These are phyloP conservation scores for Pithecia hirsuta DNA, from an alignment of 2,797 vertebrate genomes.

Conservation along the genomic window DNA sequence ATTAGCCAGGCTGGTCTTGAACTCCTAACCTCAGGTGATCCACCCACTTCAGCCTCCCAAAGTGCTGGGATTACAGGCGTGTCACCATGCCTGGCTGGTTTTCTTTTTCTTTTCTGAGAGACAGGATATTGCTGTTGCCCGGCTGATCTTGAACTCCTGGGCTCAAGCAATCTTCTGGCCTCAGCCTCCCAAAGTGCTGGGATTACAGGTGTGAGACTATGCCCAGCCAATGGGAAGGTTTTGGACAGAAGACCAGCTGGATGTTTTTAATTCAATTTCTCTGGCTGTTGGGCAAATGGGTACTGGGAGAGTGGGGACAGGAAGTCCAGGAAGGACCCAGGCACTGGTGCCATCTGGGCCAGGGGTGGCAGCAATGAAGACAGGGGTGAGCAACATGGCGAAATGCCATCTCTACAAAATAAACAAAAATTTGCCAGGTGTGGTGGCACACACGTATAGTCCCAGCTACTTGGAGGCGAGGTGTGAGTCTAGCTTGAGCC, in stretches of 20 bases:
- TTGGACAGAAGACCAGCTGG: neutral
- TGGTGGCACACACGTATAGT: neutral
- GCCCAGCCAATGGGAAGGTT: neutral
- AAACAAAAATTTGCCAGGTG: neutral
- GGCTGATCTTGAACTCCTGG: neutral
- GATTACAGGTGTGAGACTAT: neutral
- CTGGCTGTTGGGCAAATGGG: neutral
- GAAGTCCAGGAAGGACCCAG: neutral
- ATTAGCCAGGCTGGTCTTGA: neutral
- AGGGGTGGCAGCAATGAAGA: neutral
- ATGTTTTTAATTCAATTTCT: neutral
- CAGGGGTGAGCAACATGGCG: neutral
- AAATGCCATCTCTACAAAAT: neutral
- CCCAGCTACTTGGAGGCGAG: neutral
- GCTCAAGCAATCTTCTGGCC: no score
- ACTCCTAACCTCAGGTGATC: neutral
- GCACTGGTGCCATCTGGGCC: neutral
- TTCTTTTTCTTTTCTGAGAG: no score
- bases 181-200: neutral
- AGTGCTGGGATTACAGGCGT: neutral
- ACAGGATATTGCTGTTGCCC: no score
- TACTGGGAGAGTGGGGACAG: neutral
- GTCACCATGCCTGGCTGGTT: no score
- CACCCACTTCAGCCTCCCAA: no score
- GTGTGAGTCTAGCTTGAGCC: no score